phyloP scores from a whole-genome alignment of 1,140 invertebrate genomes.

The Zaprionus capensis region DNA sequence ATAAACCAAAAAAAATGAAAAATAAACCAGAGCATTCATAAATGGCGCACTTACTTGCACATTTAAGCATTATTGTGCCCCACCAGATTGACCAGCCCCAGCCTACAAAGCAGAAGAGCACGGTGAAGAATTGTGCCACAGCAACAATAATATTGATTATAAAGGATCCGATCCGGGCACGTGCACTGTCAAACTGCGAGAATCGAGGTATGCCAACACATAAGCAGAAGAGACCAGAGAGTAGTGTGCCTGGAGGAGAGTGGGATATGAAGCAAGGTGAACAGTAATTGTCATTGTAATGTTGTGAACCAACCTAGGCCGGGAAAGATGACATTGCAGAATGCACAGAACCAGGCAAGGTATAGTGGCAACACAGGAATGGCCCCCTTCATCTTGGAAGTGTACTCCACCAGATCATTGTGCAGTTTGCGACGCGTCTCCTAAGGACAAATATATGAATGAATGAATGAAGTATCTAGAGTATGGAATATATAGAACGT shows the following conservation, averaged over 20 bases:
- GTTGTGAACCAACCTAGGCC: constrained; percentile 89
- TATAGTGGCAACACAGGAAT: constrained; percentile 94
- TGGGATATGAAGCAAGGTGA: constrained; percentile 13
- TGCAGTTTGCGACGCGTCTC: constrained; percentile 93
- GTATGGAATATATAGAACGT: constrained; percentile 22
- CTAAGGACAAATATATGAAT: constrained; percentile 80
- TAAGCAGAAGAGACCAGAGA: constrained; percentile 93
- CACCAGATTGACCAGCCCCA: constrained; percentile 99
- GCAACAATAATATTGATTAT: constrained; percentile 94
- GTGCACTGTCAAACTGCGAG: constrained; percentile 89
- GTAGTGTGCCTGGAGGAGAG: constrained; percentile 89
- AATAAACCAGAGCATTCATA: background rate
- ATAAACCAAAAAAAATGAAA: background rate
- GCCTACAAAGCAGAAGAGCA: constrained; percentile 97
- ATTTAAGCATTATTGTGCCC: constrained; percentile 94
- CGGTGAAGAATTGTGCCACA: constrained; percentile 93
- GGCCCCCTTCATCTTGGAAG: constrained; percentile 93
- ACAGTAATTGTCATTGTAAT: background rate
- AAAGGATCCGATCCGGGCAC: constrained; percentile 89
- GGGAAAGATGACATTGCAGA: constrained; percentile 93
- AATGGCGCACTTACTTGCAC: constrained; percentile 87
- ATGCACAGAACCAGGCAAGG: constrained; percentile 93
- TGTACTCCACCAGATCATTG: constrained; percentile 90
- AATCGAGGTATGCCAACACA: constrained; percentile 95
- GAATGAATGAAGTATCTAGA: background rate